A percentile compares a stretch with the other conserved stretches of the same genome.
These are phyloP conservation scores for Pseudomyrmex pallidus DNA, from an alignment of 1,140 invertebrate genomes.

Conservation along the genomic window DNA sequence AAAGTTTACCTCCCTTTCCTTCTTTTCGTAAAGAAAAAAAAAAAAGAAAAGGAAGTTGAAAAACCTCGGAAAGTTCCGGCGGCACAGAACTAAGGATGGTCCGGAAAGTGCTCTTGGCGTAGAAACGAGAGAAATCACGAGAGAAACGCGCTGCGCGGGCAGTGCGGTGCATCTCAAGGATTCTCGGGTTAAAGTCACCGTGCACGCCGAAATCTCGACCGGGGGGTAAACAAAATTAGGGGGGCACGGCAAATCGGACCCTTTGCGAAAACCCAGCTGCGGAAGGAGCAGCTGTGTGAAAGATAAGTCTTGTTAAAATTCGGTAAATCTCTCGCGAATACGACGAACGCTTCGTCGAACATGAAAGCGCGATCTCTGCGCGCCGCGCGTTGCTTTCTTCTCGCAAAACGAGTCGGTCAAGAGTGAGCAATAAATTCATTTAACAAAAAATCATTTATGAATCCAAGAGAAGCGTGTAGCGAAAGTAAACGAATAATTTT, in stretches of 20 bases:
- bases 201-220: slow-evolving; percentile 36
- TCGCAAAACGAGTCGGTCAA: neutral
- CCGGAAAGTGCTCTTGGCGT: slow-evolving; percentile 51
- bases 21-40: slow-evolving; percentile 28
- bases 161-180: slow-evolving; percentile 49
- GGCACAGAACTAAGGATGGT: neutral
- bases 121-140: slow-evolving; percentile 61
- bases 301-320: slow-evolving; percentile 24
- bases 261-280: slow-evolving; percentile 42
- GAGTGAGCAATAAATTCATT: neutral
- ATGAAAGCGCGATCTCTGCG: slow-evolving; percentile 8
- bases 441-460: neutral
- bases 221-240: slow-evolving; percentile 53
- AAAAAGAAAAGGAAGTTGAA: neutral
- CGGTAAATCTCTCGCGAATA: slow-evolving; percentile 30
- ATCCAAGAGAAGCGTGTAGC: neutral
- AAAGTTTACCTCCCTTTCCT: slow-evolving; percentile 43
- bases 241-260: slow-evolving; percentile 35
- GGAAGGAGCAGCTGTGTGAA: neutral
- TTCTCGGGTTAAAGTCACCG: slow-evolving; percentile 47
- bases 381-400: neutral
- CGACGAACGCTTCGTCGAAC: slow-evolving; percentile 23
- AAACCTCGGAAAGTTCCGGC: slow-evolving; percentile 19
- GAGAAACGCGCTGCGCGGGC: slow-evolving; percentile 25
- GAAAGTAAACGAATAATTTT: neutral